A percentile compares a stretch with the other conserved stretches of the same genome.
phyloP scores from a whole-genome alignment of 2,888 invertebrate genomes.

The Drosophila meridiana region DNA sequence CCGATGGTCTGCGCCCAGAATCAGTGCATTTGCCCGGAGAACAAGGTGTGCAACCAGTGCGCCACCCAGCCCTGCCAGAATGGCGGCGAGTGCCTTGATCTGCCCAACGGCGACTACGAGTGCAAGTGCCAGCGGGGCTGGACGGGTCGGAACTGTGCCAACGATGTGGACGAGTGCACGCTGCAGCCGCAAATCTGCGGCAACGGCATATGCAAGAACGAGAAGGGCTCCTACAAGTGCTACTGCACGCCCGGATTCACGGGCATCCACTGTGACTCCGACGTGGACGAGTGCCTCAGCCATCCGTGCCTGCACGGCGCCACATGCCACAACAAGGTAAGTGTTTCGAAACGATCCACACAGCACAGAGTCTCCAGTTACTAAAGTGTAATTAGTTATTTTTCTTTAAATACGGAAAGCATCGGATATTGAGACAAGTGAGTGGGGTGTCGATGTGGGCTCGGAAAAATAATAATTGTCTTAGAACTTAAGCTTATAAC shows the following conservation, averaged over 20 bases:
- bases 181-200: slow-evolving; percentile 88
- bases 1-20: slow-evolving; percentile 84
- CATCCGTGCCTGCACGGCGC: slow-evolving; percentile 93
- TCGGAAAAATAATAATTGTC: not conserved
- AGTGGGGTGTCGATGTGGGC: slow-evolving; percentile 58
- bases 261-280: slow-evolving; percentile 92
- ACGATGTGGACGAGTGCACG: slow-evolving; percentile 90
- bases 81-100: slow-evolving; percentile 88
- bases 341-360: slow-evolving; percentile 26
- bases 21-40: slow-evolving; percentile 84
- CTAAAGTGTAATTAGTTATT: slow-evolving; percentile 84
- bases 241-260: slow-evolving; percentile 95
- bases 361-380: slow-evolving; percentile 48
- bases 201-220: slow-evolving; percentile 93
- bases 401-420: slow-evolving; percentile 85
- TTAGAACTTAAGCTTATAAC: not conserved
- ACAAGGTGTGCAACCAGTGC: slow-evolving; percentile 86
- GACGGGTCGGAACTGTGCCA: slow-evolving; percentile 87
- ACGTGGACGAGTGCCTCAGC: slow-evolving; percentile 95
- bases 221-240: slow-evolving; percentile 91
- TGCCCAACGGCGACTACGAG: slow-evolving; percentile 86
- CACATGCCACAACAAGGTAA: slow-evolving; percentile 90
- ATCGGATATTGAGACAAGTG: slow-evolving; percentile 85
- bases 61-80: slow-evolving; percentile 88
- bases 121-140: slow-evolving; percentile 88